phyloP scores from a whole-genome alignment of 1,140 invertebrate species.

The Drosophila ironensis region DNA sequence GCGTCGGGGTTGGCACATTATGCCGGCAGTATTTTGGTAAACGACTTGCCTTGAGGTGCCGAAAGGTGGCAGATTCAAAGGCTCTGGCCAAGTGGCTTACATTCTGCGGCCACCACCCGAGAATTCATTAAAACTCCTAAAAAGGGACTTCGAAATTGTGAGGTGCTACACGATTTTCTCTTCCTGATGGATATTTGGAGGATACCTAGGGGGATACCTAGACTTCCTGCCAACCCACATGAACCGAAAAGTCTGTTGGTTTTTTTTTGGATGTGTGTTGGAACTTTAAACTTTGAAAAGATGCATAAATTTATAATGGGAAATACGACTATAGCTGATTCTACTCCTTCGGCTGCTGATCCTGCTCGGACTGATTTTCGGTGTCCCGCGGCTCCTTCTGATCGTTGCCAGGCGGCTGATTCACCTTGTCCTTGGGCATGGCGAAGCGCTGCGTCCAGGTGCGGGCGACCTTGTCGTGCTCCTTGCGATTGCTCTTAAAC shows the following conservation, averaged over 20 bases:
- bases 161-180: too few relatives aligned
- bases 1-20: background rate
- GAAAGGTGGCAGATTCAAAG: background rate
- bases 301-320: too few relatives aligned
- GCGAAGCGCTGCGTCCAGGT: slow-evolving; percentile 56
- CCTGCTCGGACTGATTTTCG: background rate
- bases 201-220: too few relatives aligned
- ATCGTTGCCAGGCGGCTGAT: background rate
- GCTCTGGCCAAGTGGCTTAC: slow-evolving; percentile 9
- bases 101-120: background rate
- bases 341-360: background rate
- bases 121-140: background rate
- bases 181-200: too few relatives aligned
- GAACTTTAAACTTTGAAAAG: too few relatives aligned
- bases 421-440: slow-evolving; percentile 5
- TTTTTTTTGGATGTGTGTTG: too few relatives aligned
- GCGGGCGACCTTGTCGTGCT: slow-evolving; percentile 56
- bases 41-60: slow-evolving; percentile 12
- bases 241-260: too few relatives aligned
- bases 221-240: too few relatives aligned
- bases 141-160: background rate
- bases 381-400: background rate
- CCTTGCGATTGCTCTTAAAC: slow-evolving; percentile 53
- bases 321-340: too few relatives aligned
- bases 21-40: slow-evolving; percentile 21